These are phyloP conservation scores for Melitaea cinxia DNA, from an alignment of 1,140 invertebrate species.

Conservation along the genomic window DNA sequence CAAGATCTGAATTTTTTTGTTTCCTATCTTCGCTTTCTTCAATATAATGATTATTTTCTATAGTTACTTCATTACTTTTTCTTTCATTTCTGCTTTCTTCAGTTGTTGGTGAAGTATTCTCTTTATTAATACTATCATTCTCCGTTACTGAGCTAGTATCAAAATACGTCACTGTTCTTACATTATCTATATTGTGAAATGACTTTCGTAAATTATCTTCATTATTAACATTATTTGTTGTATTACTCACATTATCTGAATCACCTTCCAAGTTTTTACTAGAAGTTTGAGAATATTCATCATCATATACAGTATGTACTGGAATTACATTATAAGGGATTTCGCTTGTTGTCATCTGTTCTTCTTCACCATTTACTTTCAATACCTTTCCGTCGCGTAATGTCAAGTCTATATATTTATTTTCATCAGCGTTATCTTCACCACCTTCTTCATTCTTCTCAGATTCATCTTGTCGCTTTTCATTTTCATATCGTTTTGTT, in stretches of 20 bases:
- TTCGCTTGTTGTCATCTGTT: constrained; percentile 18
- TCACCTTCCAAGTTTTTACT: not conserved
- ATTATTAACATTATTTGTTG: not conserved
- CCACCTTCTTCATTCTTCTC: constrained; percentile 21
- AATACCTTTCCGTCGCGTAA: constrained; percentile 34
- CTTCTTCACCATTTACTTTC: constrained; percentile 25
- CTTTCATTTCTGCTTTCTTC: not conserved
- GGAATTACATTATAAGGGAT: constrained; percentile 32
- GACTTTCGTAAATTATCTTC: not conserved
- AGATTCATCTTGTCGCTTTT: constrained; percentile 26
- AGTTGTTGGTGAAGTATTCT: not conserved
- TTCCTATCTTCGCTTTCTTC: not conserved
- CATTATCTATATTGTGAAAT: not conserved
- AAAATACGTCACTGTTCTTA: not conserved
- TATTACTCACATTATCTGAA: not conserved
- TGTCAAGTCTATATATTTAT: constrained; percentile 47
- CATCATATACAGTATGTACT: constrained; percentile 36
- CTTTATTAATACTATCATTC: not conserved
- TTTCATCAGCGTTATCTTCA: constrained; percentile 24
- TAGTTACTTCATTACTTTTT: not conserved
- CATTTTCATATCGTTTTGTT: constrained; percentile 46
- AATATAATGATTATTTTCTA: not conserved
- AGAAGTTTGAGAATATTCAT: not conserved
- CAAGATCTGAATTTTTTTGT: not conserved
- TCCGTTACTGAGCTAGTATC: constrained; percentile 11